phyloP scores from a whole-genome alignment of 2,113 vertebrate genomes.

The Trachemys scripta region DNA sequence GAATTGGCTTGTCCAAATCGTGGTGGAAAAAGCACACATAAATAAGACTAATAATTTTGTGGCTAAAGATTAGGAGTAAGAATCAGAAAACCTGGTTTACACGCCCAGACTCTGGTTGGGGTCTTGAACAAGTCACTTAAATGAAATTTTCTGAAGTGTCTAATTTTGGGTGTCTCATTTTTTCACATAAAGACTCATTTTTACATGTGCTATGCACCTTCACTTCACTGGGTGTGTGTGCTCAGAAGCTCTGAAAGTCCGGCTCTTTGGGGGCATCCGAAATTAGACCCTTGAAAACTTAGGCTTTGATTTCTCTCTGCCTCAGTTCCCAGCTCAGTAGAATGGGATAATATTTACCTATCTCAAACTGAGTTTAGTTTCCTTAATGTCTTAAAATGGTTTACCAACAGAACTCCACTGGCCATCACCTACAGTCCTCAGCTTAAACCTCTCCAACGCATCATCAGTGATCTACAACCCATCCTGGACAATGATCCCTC shows the following conservation, averaged over 20 bases:
- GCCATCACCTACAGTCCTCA: too few species aligned
- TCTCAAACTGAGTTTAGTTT: background rate
- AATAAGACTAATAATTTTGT: background rate
- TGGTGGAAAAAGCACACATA: background rate
- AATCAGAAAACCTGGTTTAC: background rate
- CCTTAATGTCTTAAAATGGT: background rate
- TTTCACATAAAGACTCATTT: background rate
- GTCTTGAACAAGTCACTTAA: background rate
- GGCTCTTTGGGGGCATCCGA: background rate
- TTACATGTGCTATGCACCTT: background rate
- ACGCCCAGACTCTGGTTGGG: background rate
- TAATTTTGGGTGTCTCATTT: background rate
- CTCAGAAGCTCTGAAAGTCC: background rate
- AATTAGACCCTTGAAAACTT: background rate
- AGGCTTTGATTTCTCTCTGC: background rate
- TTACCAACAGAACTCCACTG: too few species aligned
- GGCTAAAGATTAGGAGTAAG: background rate
- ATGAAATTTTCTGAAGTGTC: background rate
- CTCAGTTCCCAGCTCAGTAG: background rate
- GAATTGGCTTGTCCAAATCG: background rate
- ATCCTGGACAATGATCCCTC: too few species aligned
- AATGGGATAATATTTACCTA: too few species aligned
- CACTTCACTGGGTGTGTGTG: background rate
- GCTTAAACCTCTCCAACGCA: too few species aligned
- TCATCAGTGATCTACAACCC: too few species aligned